phyloP scores from a whole-genome alignment of 2,797 vertebrate species.

The Onychomys torridus region DNA sequence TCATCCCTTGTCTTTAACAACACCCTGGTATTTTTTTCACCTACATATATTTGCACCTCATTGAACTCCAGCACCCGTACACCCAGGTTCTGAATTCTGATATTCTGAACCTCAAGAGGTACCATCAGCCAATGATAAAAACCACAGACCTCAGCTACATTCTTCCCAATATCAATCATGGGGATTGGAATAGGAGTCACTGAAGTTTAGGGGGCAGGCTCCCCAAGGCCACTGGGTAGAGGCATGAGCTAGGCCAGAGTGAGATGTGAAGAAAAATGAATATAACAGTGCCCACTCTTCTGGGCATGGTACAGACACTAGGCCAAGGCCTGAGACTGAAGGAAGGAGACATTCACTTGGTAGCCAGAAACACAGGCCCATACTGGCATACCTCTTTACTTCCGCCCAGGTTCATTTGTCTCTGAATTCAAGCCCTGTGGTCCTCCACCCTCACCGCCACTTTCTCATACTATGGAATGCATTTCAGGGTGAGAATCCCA shows the following conservation, averaged over 20 bases:
- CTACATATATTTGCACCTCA: background rate
- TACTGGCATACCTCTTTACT: background rate
- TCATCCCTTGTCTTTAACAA: conserved; percentile 6
- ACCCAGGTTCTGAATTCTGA: background rate
- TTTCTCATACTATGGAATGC: background rate
- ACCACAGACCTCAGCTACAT: background rate
- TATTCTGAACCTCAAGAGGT: conserved; percentile 55
- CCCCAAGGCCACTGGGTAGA: background rate
- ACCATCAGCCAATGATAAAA: conserved; percentile 21
- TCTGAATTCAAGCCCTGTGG: background rate
- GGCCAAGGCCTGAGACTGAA: background rate
- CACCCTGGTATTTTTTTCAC: conserved; percentile 19
- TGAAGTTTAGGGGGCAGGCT: background rate
- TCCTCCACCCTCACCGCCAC: background rate
- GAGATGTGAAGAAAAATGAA: background rate
- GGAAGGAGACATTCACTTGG: background rate
- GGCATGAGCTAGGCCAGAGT: background rate
- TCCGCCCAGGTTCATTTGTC: background rate
- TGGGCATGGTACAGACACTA: background rate
- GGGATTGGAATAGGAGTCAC: background rate
- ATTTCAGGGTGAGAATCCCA: background rate
- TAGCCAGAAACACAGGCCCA: background rate
- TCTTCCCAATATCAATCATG: background rate
- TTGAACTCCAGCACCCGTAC: background rate
- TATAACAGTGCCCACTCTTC: background rate